Evolutionary conservation across 2,797 vertebrate genomes (phyloP), one percentile per base, ranked within the genome.

Genomic region (Pogoniulus pusillus): DNA sequence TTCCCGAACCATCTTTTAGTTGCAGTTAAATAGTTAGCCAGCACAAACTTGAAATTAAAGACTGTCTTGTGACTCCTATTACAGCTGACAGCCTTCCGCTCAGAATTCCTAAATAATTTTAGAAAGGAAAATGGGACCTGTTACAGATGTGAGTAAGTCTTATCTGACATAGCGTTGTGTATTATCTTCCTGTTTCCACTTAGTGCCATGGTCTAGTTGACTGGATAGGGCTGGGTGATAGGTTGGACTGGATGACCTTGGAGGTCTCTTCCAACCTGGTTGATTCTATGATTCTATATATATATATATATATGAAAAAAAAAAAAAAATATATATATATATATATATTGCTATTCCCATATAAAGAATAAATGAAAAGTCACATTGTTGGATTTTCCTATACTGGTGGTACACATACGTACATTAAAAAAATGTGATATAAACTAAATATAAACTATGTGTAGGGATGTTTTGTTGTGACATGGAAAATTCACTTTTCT

Each of bases 391-490:
- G 32, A 66, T 83, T 79, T 90, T 91, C 18, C 23, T 58, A 14
- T 51, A 63, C 4, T 22, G 57, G 57, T 3, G 0, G 1, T 39
- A 49, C 1, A 32, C n/a, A 63, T 17, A 37, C 18, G 37, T 16
- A 17, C 19, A 30, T 13, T 8, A 12, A 64, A 83, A 83, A 74
- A 64, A 15, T 58, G 27, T 13, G 64, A 39, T 39, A 39, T 39
- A 39, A 39, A 39, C 37, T 39, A 39, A 39, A 39, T 7, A 14
- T 49, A 16, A 22, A 35, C 10, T 78, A 14, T 45, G 12, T 9
- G 20, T 37, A 58, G 19, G 24, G 20, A 20, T 71, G 13, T 54
- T 78, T 57, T 70, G 11, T 72, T 81, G 23, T 76, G 37, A 76
- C 59, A 19, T 45, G 29, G 43, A 80, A 75, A 72, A 68, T 60